These are phyloP conservation scores for Mobula hypostoma DNA, from an alignment of 2,113 vertebrate genomes.

Conservation along the genomic window DNA sequence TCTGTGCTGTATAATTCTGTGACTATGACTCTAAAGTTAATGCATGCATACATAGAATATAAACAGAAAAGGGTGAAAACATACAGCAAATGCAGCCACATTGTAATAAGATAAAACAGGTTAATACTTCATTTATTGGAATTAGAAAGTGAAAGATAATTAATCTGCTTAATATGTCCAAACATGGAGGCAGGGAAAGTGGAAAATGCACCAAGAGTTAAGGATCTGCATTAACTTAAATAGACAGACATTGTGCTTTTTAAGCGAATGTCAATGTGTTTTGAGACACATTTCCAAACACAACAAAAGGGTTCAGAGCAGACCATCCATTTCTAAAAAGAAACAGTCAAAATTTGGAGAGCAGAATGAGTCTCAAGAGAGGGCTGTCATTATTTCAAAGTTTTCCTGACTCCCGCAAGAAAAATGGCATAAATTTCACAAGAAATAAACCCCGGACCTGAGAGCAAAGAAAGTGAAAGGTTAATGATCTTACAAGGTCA, in stretches of 20 bases:
- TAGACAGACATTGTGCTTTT: neutral
- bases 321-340: neutral
- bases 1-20: no score
- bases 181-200: neutral
- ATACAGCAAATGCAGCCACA: neutral
- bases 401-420: neutral
- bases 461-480: neutral
- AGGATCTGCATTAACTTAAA: neutral
- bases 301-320: neutral
- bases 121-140: conserved; percentile 9
- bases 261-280: neutral
- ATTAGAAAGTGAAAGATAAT: neutral
- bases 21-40: no score
- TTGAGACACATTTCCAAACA: neutral
- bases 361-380: neutral
- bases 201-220: neutral
- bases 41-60: neutral
- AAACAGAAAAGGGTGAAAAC: neutral
- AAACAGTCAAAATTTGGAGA: neutral
- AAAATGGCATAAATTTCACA: neutral
- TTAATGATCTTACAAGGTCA: neutral
- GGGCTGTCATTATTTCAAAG: neutral
- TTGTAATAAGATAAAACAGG: neutral
- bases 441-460: neutral
- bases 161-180: neutral